Evolutionary conservation across 1,140 invertebrate genomes (phyloP).

Genomic region (Bombus terrestris): DNA sequence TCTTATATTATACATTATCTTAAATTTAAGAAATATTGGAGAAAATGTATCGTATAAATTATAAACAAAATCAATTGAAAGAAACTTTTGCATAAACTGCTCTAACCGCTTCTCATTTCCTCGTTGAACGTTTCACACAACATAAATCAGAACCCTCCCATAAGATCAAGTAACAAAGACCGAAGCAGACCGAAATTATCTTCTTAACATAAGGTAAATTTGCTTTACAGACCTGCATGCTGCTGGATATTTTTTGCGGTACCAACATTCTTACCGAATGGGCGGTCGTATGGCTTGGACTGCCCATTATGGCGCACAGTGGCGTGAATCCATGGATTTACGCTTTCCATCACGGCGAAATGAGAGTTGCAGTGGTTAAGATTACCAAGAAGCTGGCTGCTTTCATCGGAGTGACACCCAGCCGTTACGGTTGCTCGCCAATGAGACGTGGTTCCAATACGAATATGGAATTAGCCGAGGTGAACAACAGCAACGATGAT

Average conservation of each 20-base stretch:
- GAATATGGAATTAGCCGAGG: constrained; percentile 76
- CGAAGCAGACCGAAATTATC: neutral
- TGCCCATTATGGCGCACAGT: constrained; percentile 85
- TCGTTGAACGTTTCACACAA: too few species aligned
- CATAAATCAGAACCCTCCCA: too few species aligned
- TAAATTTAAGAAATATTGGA: neutral
- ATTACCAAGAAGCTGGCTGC: constrained; percentile 83
- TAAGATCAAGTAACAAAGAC: neutral
- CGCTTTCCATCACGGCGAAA: constrained; percentile 86
- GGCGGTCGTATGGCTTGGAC: constrained; percentile 83
- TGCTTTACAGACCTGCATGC: constrained; percentile 83
- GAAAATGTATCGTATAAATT: too few species aligned
- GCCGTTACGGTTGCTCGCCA: constrained; percentile 77
- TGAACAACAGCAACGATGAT: constrained; percentile 72
- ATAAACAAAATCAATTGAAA: too few species aligned
- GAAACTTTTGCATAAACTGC: neutral
- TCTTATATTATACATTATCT: neutral
- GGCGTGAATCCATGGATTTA: constrained; percentile 88
- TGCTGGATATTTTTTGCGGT: constrained; percentile 83
- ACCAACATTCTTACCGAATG: constrained; percentile 83
- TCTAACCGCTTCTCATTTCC: too few species aligned
- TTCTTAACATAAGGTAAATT: neutral
- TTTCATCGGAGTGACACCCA: constrained; percentile 79
- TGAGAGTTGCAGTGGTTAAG: constrained; percentile 84
- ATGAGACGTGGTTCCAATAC: constrained; percentile 73